Evolutionary conservation across 2,888 invertebrate genomes (phyloP).

Genomic region (Anoncus sp.): DNA sequence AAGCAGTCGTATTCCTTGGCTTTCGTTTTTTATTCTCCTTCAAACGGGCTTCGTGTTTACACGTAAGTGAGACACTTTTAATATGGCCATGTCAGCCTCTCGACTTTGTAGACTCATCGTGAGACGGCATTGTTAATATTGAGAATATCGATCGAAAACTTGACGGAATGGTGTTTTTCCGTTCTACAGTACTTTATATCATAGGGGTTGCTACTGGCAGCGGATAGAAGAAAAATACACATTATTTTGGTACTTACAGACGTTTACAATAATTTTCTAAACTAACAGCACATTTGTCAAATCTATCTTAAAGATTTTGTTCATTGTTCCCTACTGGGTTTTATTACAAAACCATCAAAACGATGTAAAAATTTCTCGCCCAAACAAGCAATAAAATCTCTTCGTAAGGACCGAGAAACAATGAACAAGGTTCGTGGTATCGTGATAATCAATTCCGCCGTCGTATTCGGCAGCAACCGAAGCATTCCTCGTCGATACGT

Average conservation of each 20-base stretch:
- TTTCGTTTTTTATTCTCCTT: constrained; percentile 10
- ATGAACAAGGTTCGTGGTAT: constrained; percentile 11
- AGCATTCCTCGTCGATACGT: constrained; percentile 19
- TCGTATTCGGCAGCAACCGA: constrained; percentile 3
- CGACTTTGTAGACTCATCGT: constrained; percentile 16
- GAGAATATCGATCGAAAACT: not conserved
- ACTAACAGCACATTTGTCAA: too few species aligned
- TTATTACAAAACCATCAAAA: too few species aligned
- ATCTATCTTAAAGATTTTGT: too few species aligned
- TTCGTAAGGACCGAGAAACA: not conserved
- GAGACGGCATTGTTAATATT: not conserved
- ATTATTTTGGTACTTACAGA: too few species aligned
- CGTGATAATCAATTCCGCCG: constrained; percentile 3
- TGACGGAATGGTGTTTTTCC: not conserved
- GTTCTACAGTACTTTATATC: not conserved
- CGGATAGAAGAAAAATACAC: too few species aligned
- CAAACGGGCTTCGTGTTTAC: not conserved
- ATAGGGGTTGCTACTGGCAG: too few species aligned
- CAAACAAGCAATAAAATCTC: not conserved
- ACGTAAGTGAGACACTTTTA: constrained; percentile 14
- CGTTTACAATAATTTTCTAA: too few species aligned
- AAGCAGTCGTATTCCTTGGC: constrained; percentile 57
- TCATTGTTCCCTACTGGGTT: too few species aligned
- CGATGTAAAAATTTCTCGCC: too few species aligned
- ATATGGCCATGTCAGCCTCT: constrained; percentile 6